phyloP scores from a whole-genome alignment of 2,797 vertebrate genomes.

The Premnoplex brunnescens region DNA sequence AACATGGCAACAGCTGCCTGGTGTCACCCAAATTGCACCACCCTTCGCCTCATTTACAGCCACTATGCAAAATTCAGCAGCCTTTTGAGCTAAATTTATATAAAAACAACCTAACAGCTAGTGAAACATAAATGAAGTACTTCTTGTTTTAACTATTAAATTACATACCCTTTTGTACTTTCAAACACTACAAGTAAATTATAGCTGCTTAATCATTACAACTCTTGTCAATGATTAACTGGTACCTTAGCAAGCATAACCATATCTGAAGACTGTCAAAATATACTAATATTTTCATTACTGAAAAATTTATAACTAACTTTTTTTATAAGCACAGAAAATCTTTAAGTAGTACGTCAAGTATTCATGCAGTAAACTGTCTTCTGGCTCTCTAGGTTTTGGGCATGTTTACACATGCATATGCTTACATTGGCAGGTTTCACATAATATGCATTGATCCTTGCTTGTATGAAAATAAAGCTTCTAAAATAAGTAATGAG shows the following conservation, averaged over 20 bases:
- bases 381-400: neutral
- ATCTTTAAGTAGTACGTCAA: neutral
- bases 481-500: neutral
- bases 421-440: neutral
- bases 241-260: neutral
- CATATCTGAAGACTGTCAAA: neutral
- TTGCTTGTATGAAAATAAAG: neutral
- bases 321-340: neutral
- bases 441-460: neutral
- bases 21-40: neutral
- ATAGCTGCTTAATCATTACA: slow-evolving; percentile 48
- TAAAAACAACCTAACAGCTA: neutral
- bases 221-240: slow-evolving; percentile 35
- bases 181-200: slow-evolving; percentile 8
- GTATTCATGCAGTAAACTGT: neutral
- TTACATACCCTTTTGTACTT: slow-evolving; percentile 52
- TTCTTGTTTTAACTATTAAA: slow-evolving; percentile 28
- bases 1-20: neutral
- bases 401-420: neutral
- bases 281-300: neutral
- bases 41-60: neutral
- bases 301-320: neutral
- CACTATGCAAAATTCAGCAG: neutral
- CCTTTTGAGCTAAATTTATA: neutral
- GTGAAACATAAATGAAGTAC: slow-evolving; percentile 2